Base-by-base conservation (phyloP, 2,113 vertebrate species). In the Misgurnus mizolepis region DNA sequence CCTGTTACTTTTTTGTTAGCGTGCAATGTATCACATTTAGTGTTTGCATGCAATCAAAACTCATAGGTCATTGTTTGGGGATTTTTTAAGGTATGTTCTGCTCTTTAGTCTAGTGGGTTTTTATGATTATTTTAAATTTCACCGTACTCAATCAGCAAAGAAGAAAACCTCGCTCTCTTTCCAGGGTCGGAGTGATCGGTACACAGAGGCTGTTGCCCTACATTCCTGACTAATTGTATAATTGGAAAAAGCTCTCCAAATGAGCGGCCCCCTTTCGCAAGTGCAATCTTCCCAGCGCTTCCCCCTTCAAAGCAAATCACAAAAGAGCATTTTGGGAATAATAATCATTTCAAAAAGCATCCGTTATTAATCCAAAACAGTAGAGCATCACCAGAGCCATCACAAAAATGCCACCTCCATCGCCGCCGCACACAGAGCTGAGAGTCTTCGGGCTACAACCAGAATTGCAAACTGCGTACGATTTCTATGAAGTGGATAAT, bases 211-310 rank as follows among this genome's bases (percentile, higher is more conserved):
- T 89, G 85, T 86, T 93, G 93, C 88, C 93, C 92, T 94, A 94
- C 93, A 93, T 93, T 94, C 93, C 91, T 90, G 68, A 88, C 91
- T 94, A 93, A 93, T 93, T 93, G 93, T 92, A 90, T 93, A 94
- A 94, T 93, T 93, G 92, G 89, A 91, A 92, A 83, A 91, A 93
- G 90, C 92, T 92, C 91, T 91, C 87, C 89, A 93, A 93, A 93
- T 91, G 91, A 93, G 92, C 92, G 88, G 89, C 84, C 85, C 88
- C 89, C 83, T 81, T 76, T 83, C 82, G 81, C 90, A 88, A 70
- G 83, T 56, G 82, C 85, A 70, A 80, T 86, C 86, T 87, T 86
- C 87, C 86, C 84, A 82, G 72, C 70, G 84, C 80, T 86, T 84
- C 78, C 80, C 82, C 79, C 92, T 91, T 92, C 91, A 92, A 92